Evolutionary conservation across 2,113 vertebrate genomes (phyloP).

Genomic region (Silurus glanis): DNA sequence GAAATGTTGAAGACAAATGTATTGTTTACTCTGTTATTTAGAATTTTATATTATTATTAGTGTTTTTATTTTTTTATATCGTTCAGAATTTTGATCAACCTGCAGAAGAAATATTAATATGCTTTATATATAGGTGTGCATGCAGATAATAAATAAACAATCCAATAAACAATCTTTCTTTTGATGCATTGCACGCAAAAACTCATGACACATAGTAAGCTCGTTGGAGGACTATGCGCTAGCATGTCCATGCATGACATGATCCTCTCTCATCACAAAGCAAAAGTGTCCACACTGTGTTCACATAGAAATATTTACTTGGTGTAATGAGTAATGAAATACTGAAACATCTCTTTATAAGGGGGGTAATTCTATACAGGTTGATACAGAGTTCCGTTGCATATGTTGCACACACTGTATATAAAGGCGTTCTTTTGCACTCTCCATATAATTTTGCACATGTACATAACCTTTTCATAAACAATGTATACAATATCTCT

Average conservation of each 20-base stretch:
- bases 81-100: not conserved
- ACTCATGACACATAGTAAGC: not conserved
- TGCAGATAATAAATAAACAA: too few relatives aligned
- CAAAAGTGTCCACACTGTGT: not conserved
- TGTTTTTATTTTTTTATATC: too few relatives aligned
- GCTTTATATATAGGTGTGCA: not conserved
- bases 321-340: not conserved
- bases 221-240: too few relatives aligned
- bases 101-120: not conserved
- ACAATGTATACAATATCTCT: too few relatives aligned
- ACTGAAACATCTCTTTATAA: not conserved
- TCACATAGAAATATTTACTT: not conserved
- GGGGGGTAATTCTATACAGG: not conserved
- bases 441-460: too few relatives aligned
- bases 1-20: not conserved
- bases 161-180: not conserved
- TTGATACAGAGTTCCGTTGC: not conserved
- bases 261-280: not conserved
- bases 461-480: too few relatives aligned
- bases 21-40: not conserved
- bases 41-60: too few relatives aligned
- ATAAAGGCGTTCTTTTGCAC: too few relatives aligned
- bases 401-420: too few relatives aligned
- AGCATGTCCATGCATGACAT: too few relatives aligned
- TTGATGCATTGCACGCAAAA: not conserved